phyloP scores from a whole-genome alignment of 1,140 invertebrate species.

The Heliothis subflexa region DNA sequence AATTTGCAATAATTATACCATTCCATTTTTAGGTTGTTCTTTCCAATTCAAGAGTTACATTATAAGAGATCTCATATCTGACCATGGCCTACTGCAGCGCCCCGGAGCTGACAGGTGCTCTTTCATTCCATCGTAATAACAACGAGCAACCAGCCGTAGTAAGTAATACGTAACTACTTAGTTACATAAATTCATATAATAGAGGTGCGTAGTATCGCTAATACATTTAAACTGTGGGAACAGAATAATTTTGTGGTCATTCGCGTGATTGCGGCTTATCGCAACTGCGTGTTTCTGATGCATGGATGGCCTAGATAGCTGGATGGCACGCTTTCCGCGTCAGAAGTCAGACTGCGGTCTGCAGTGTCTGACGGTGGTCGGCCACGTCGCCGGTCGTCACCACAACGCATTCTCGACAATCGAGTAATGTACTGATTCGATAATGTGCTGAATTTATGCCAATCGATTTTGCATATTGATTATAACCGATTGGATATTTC shows the following conservation, averaged over 20 bases:
- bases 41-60: background rate
- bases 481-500: background rate
- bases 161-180: constrained; percentile 34
- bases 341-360: constrained; percentile 5
- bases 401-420: constrained; percentile 28
- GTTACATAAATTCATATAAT: constrained; percentile 30
- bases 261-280: constrained; percentile 39
- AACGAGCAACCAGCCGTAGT: background rate
- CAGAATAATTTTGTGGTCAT: constrained; percentile 35
- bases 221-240: constrained; percentile 41
- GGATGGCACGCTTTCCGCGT: constrained; percentile 35
- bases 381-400: background rate
- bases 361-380: background rate
- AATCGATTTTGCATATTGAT: constrained; percentile 8
- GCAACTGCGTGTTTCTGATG: constrained; percentile 35
- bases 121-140: background rate
- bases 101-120: background rate
- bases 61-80: constrained; percentile 12
- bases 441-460: constrained; percentile 3
- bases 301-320: constrained; percentile 44
- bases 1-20: background rate
- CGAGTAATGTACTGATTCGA: constrained; percentile 21
- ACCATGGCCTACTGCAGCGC: constrained; percentile 9
- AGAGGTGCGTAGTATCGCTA: constrained; percentile 26
- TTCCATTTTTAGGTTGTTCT: background rate